phyloP scores from a whole-genome alignment of 2,113 vertebrate species.

The Podiceps cristatus region DNA sequence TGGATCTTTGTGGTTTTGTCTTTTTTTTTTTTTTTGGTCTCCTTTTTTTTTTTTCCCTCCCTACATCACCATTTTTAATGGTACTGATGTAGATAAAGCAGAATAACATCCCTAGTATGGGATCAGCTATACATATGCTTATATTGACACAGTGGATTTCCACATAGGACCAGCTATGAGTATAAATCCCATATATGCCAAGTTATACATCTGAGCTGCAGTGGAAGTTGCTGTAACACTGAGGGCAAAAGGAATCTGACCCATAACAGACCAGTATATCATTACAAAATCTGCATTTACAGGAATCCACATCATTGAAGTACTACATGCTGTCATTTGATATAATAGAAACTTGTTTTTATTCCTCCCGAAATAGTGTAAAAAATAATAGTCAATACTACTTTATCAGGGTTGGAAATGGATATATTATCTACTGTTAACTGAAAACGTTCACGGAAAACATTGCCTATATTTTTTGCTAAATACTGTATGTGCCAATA shows the following conservation, averaged over 20 bases:
- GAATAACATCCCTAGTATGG: neutral
- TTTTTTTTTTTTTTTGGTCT: neutral
- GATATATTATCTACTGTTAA: neutral
- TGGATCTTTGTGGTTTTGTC: neutral
- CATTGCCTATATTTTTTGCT: neutral
- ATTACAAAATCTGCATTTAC: neutral
- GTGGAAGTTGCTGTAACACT: neutral
- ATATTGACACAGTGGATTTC: neutral
- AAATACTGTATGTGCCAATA: neutral
- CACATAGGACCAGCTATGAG: neutral
- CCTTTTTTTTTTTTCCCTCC: neutral
- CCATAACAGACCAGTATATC: neutral
- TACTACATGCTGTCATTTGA: neutral
- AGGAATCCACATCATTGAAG: neutral
- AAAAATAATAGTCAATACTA: neutral
- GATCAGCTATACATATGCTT: neutral
- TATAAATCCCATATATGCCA: neutral
- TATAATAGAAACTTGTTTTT: rapidly evolving
- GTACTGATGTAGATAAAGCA: neutral
- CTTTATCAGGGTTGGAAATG: neutral
- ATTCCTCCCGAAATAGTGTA: neutral
- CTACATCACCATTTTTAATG: neutral
- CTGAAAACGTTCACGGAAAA: neutral
- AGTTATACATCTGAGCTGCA: neutral
- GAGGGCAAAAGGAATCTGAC: neutral